Evolutionary conservation across 2,888 invertebrate species (phyloP), one percentile per base, ranked within the genome.

Genomic region (Chalcis sispes): DNA sequence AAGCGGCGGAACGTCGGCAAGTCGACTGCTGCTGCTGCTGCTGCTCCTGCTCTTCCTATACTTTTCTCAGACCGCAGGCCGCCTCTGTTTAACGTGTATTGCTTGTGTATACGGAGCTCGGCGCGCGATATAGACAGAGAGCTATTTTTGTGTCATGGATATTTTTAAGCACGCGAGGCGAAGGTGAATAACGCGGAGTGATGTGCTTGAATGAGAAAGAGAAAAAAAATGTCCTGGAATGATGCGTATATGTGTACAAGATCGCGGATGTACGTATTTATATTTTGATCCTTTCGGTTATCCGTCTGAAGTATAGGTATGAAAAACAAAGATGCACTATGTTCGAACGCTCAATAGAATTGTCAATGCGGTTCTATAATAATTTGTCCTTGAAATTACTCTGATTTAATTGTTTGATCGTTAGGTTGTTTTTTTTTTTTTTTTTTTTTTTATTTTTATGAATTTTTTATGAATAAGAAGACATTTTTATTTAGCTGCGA

Each of bases 141-240:
- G 64, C 65, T 81, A 79, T 79, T 80, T 80, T 72, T 20, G 58
- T 48, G 54, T n/a, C 62, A 76, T 79, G 79, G 77, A 81, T 82
- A 81, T 83, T 81, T 81, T 80, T 75, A 79, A 79, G 74, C 74
- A 54, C 72, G 77, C 78, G 52, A 74, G 59, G 58, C 80, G 77
- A 80, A 82, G 82, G 81, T 81, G 81, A 76, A 80, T 80, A 29
- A 77, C 66, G 58, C 75, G 56, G 77, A 59, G 73, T 32, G 18
- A 18, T 7, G 46, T 62, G 18, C 42, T 36, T 61, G 10, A 8
- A 40, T 20, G 25, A 23, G 42, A 56, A 25, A 67, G 29, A 10
- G 40, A 56, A 56, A 27, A 27, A 29, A 29, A 36, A 23, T 23
- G n/a, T n/a, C n/a, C n/a, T n/a, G n/a, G n/a, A n/a, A n/a, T n/a